Evolutionary conservation across 2,888 invertebrate genomes (phyloP).

Genomic region (Miltochrista miniata): DNA sequence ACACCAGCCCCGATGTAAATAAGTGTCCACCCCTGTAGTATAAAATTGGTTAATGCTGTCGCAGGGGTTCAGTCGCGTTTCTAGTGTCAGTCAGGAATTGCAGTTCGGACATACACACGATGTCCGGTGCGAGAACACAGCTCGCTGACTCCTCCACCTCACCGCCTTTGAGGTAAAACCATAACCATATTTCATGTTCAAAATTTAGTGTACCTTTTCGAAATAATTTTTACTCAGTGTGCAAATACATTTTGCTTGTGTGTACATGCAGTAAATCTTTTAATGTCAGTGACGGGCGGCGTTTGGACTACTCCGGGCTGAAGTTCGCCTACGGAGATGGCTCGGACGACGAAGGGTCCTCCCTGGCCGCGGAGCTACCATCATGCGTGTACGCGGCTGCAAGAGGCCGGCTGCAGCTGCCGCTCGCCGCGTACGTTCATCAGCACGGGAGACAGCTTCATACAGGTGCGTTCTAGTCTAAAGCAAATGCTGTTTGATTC

Average conservation of each 20-base stretch:
- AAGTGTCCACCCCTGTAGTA: constrained; percentile 59
- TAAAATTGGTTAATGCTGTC: constrained; percentile 57
- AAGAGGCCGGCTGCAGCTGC: constrained; percentile 68
- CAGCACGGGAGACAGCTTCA: constrained; percentile 73
- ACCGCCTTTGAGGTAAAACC: constrained; percentile 85
- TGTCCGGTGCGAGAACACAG: constrained; percentile 82
- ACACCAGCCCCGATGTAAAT: constrained; percentile 29
- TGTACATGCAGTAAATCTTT: background rate
- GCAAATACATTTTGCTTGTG: background rate
- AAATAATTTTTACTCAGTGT: background rate
- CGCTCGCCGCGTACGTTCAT: constrained; percentile 76
- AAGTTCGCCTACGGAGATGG: constrained; percentile 74
- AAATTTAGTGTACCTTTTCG: too few species aligned
- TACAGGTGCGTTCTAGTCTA: constrained; percentile 55
- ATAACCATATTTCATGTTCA: too few species aligned
- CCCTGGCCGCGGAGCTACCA: constrained; percentile 87
- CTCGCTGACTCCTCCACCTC: constrained; percentile 88
- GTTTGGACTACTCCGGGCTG: constrained; percentile 66
- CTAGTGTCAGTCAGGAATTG: constrained; percentile 26
- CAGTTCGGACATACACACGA: constrained; percentile 24
- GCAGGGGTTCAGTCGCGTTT: constrained; percentile 48
- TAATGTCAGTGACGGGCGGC: constrained; percentile 59
- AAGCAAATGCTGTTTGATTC: too few species aligned
- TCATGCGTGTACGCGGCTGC: constrained; percentile 91
- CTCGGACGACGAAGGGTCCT: constrained; percentile 80